Evolutionary conservation across 1,140 invertebrate species (phyloP).

Genomic region (Hetaerina americana): DNA sequence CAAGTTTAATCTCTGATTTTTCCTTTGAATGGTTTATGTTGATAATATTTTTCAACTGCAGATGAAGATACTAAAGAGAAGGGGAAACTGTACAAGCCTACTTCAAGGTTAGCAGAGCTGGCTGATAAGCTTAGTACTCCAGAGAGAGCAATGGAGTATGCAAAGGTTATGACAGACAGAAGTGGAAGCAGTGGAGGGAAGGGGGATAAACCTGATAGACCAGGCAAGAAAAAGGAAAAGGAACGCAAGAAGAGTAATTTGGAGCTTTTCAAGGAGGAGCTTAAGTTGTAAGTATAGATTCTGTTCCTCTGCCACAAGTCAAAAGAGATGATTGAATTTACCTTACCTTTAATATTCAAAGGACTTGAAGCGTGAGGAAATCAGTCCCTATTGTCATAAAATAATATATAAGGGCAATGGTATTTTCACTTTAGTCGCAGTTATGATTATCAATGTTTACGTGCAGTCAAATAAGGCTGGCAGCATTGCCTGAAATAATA

Average conservation of each 20-base stretch:
- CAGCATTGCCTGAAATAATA: no score
- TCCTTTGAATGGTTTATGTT: no score
- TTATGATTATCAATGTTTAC: no score
- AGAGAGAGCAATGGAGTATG: slow-evolving; percentile 53
- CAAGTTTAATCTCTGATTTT: no score
- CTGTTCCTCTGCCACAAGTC: neutral
- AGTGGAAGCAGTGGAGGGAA: slow-evolving; percentile 8
- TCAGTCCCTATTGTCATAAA: neutral
- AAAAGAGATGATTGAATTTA: slow-evolving; percentile 23
- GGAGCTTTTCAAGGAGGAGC: slow-evolving; percentile 91
- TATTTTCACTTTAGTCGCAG: no score
- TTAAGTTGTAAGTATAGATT: slow-evolving; percentile 52
- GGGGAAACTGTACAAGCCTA: slow-evolving; percentile 88
- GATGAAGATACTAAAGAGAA: slow-evolving; percentile 80
- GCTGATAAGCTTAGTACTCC: slow-evolving; percentile 40
- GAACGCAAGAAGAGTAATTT: slow-evolving; percentile 95
- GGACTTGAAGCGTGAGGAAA: neutral
- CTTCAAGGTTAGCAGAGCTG: slow-evolving; percentile 53
- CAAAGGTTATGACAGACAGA: slow-evolving; percentile 45
- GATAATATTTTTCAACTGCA: slow-evolving; percentile 26
- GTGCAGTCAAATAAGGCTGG: no score
- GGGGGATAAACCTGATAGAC: slow-evolving; percentile 47
- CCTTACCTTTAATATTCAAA: slow-evolving; percentile 22
- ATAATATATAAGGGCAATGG: slow-evolving; percentile 8
- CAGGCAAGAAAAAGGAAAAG: slow-evolving; percentile 65